Percentiles rank a stretch among this genome's conserved stretches.
phyloP scores from a whole-genome alignment of 1,140 invertebrate species.

The Drosophila varians region DNA sequence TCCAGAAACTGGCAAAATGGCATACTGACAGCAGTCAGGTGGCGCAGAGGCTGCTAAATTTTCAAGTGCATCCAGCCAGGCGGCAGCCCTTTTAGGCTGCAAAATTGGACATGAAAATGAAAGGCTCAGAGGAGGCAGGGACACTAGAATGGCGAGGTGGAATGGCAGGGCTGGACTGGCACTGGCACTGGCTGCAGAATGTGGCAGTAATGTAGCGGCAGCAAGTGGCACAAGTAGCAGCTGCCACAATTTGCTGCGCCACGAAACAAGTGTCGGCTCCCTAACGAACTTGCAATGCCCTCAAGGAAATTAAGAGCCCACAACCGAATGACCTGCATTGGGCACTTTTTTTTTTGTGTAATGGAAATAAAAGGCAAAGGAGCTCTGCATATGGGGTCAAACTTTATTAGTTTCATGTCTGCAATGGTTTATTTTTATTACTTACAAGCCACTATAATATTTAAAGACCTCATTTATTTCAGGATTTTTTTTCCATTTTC shows the following conservation, averaged over 20 bases:
- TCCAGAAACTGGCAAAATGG: conserved; percentile 50
- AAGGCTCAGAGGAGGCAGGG: conserved; percentile 28
- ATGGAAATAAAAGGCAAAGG: background rate
- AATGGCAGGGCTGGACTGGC: background rate
- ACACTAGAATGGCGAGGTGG: conserved; percentile 18
- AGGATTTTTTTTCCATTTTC: too few species aligned
- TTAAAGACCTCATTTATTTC: background rate
- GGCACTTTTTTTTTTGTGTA: background rate
- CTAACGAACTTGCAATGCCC: conserved; percentile 33
- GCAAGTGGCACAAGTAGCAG: conserved; percentile 78
- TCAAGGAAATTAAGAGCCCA: conserved; percentile 15
- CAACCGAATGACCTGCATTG: conserved; percentile 6
- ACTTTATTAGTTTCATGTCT: background rate
- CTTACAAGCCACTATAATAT: background rate
- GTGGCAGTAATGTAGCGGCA: conserved; percentile 53
- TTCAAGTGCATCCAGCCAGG: conserved; percentile 58
- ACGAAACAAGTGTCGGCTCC: conserved; percentile 20
- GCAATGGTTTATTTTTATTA: background rate
- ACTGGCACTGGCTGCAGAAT: conserved; percentile 23
- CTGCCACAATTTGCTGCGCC: conserved; percentile 64
- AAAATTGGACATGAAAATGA: conserved; percentile 79
- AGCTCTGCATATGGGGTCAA: background rate
- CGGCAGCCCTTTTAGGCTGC: conserved; percentile 65
- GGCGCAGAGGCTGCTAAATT: conserved; percentile 68
- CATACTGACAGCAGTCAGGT: conserved; percentile 40